These are phyloP conservation scores for Heliconius charithonia DNA, from an alignment of 2,888 invertebrate species.

Conservation along the genomic window DNA sequence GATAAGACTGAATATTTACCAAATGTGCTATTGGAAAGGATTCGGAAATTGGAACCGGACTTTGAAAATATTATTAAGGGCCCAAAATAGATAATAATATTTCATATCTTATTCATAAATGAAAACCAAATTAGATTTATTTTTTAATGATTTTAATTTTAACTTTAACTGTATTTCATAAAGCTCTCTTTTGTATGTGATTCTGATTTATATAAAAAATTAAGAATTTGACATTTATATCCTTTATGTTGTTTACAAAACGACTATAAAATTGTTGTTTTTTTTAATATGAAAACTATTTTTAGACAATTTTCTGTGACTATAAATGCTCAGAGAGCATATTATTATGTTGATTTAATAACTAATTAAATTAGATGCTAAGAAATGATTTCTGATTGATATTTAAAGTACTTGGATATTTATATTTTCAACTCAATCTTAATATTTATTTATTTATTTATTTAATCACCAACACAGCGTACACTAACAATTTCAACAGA, in stretches of 20 bases:
- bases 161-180: background rate
- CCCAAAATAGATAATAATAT: conserved; percentile 9
- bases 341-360: no score
- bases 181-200: conserved; percentile 1
- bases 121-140: background rate
- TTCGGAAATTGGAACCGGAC: conserved; percentile 62
- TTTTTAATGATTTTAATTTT: background rate
- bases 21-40: conserved; percentile 68
- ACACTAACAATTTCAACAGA: no score
- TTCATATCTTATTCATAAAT: background rate
- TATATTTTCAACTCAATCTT: no score
- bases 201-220: background rate
- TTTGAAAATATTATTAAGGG: conserved; percentile 59
- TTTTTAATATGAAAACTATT: no score
- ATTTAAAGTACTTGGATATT: no score
- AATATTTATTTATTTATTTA: no score
- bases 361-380: no score
- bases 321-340: no score
- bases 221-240: background rate
- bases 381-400: no score
- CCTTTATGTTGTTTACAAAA: background rate
- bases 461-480: no score
- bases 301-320: no score
- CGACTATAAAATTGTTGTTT: background rate
- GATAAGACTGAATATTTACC: conserved; percentile 73